These are phyloP conservation scores for Sebastes schlegelii DNA, from an alignment of 2,113 vertebrate genomes.

Conservation along the genomic window DNA sequence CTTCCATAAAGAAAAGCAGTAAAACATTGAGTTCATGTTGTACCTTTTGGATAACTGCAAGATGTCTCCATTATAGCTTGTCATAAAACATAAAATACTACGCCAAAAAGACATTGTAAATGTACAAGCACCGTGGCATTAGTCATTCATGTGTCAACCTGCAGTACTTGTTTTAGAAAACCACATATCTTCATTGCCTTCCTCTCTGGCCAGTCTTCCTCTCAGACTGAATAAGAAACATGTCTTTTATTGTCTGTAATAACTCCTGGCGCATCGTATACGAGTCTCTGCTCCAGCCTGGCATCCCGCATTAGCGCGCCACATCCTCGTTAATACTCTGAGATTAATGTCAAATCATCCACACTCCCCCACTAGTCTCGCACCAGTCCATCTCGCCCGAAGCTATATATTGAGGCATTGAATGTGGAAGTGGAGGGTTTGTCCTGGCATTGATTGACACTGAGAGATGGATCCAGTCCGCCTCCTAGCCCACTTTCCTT, in stretches of 20 bases:
- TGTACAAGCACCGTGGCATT: conserved; percentile 30
- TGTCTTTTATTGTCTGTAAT: conserved; percentile 26
- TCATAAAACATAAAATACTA: conserved; percentile 44
- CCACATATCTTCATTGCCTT: conserved; percentile 2
- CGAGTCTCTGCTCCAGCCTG: conserved; percentile 30
- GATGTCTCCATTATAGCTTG: conserved; percentile 46
- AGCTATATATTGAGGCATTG: conserved; percentile 65
- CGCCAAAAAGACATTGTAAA: conserved; percentile 27
- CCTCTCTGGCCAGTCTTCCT: conserved; percentile 21
- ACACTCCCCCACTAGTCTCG: conserved; percentile 43
- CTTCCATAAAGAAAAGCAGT: conserved; percentile 43
- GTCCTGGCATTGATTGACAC: conserved; percentile 75
- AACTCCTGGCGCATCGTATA: conserved; percentile 6
- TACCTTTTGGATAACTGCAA: conserved; percentile 47
- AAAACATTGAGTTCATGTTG: conserved; percentile 45
- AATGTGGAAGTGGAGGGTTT: conserved; percentile 57
- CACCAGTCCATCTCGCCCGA: conserved; percentile 62
- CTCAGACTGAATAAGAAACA: conserved; percentile 31
- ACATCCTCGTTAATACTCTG: conserved; percentile 68
- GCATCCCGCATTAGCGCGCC: conserved; percentile 36
- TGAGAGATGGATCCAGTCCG: conserved; percentile 66
- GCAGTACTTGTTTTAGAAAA: conserved; percentile 29
- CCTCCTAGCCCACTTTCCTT: conserved; percentile 33
- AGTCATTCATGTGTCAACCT: conserved; percentile 45
- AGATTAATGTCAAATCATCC: conserved; percentile 78